Evolutionary conservation across 2,113 vertebrate genomes (phyloP).

Genomic region (Hippocampus abdominalis): DNA sequence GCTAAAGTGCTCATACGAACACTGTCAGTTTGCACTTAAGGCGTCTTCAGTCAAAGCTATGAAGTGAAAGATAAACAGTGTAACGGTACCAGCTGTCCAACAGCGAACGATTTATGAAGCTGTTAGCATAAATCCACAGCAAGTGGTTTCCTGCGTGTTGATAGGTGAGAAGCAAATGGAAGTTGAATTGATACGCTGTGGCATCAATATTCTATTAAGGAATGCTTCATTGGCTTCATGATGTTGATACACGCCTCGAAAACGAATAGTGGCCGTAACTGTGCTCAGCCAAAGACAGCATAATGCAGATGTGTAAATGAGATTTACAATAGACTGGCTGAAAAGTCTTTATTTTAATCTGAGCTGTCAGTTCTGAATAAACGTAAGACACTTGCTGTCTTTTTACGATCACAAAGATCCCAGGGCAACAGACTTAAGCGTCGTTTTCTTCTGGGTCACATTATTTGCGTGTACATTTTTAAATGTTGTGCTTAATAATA

Average conservation of each 20-base stretch:
- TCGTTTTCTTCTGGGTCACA: neutral
- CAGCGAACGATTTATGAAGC: slow-evolving; percentile 44
- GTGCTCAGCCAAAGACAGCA: neutral
- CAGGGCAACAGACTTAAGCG: neutral
- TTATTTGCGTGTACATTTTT: neutral
- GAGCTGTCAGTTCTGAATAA: neutral
- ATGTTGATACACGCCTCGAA: slow-evolving; percentile 19
- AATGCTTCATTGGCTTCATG: slow-evolving; percentile 19
- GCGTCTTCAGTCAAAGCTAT: slow-evolving; percentile 24
- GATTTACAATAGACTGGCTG: slow-evolving; percentile 4
- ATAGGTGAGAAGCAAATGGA: slow-evolving; percentile 18
- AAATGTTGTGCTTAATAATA: no score
- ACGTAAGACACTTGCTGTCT: neutral
- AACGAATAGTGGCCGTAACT: slow-evolving; percentile 7
- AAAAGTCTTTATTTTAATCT: slow-evolving; percentile 1
- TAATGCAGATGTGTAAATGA: neutral
- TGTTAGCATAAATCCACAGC: slow-evolving; percentile 22
- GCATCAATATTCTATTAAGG: slow-evolving; percentile 35
- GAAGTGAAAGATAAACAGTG: slow-evolving; percentile 26
- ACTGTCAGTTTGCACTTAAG: slow-evolving; percentile 10
- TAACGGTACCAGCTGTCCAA: slow-evolving; percentile 11
- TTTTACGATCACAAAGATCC: neutral
- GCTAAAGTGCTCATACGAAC: slow-evolving; percentile 23
- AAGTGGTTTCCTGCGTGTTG: slow-evolving; percentile 9
- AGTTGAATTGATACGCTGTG: slow-evolving; percentile 20